Base-by-base conservation (phyloP, 2,113 vertebrate genomes). In the Piprites chloris region DNA sequence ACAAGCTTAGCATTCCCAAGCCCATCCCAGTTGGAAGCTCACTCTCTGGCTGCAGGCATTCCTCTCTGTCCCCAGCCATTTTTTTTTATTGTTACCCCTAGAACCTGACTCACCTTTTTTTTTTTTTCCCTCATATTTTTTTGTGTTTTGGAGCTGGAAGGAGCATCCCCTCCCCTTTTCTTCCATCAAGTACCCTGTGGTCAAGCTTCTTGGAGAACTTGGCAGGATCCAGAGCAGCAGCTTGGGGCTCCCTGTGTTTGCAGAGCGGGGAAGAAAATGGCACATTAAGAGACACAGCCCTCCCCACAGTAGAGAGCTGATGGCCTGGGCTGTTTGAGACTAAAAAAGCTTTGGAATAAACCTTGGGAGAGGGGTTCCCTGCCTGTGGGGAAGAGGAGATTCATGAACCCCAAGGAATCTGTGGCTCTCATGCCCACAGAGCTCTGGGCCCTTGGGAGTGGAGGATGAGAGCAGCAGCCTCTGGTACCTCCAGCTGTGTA, bases 31-130 rank as follows among this genome's bases (percentile, higher is more conserved):
- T 41, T 83, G 84, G n/a, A 11, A 55, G 74, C 78, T 87, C 20
- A 0, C 26, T 82, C 62, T 59, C 7, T 0, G 0, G 33, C 8
- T 3, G 24, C 24, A 15, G 27, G 1, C 20, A 9, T 72, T 75
- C 69, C 62, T 50, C 61, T n/a, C 53, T 46, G 13, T 44, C 46
- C 49, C 28, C 10, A 32, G 55, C 2, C 1, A 6, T 22, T 86
- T 16, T 8, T 8, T 8, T 8, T 30, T 50, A 4, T 26, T 53
- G 13, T 23, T 9, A 55, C 5, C 32, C 71, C 41, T 23, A 9
- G 16, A 42, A 78, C n/a, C 6, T 4, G 0, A 20, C 82, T 85
- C 49, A 11, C 15, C 20, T 67, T 9, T 44, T 39, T 14, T 27
- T 59, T 50, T 49, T 27, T 16, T 27, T 26, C n/a, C n/a, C 11